These are phyloP conservation scores for Trigoniulus corallinus DNA, from an alignment of 1,140 invertebrate genomes.

Conservation along the genomic window DNA sequence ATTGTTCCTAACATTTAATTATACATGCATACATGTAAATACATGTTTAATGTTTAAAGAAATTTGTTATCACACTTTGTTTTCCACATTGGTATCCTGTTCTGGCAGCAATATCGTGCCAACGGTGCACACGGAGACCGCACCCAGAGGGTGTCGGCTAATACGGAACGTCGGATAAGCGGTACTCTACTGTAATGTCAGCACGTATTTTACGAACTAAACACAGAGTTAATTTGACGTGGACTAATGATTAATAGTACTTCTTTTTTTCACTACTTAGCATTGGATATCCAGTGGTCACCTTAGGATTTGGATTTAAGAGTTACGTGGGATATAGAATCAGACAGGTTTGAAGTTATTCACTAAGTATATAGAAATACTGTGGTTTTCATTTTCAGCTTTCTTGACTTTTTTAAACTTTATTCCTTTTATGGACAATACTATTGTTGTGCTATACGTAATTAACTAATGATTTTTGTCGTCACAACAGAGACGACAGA, in stretches of 20 bases:
- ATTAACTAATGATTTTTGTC: constrained; percentile 5
- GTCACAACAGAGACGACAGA: constrained; percentile 58
- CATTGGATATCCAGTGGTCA: constrained; percentile 94
- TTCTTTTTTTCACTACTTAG: constrained; percentile 32
- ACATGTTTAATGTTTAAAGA: too few relatives aligned
- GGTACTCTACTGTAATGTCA: too few relatives aligned
- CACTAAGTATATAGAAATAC: background rate
- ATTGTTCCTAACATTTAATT: too few relatives aligned
- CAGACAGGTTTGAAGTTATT: constrained; percentile 40
- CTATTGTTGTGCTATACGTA: background rate
- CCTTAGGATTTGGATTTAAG: constrained; percentile 91
- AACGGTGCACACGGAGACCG: too few relatives aligned
- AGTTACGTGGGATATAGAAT: constrained; percentile 83
- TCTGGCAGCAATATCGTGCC: too few relatives aligned
- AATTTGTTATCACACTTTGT: too few relatives aligned
- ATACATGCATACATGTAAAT: too few relatives aligned
- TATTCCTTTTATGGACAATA: background rate
- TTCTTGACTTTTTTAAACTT: background rate
- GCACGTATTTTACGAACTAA: too few relatives aligned
- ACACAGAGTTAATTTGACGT: too few relatives aligned
- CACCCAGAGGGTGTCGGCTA: too few relatives aligned
- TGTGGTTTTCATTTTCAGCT: background rate
- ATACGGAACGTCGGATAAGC: too few relatives aligned
- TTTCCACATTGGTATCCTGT: too few relatives aligned
- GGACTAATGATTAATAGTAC: constrained; percentile 5